Conservation (phyloP, 2,797 vertebrate genomes). For the Oreortyx pictus region DNA sequence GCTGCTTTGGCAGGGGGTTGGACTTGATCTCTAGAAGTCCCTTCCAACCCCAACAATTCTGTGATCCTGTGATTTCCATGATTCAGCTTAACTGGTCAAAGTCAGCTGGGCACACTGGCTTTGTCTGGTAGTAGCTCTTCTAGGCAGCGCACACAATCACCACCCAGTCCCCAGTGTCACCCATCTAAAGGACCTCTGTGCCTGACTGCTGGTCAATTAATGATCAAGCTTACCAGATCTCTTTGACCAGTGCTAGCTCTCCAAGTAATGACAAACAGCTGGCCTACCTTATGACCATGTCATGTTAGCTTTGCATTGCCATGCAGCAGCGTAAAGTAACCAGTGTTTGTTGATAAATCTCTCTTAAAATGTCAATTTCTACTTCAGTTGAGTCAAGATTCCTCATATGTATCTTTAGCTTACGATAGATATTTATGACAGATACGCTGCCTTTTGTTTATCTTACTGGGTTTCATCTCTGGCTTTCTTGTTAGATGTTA, state of each 20-base stretch:
- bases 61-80: not conserved
- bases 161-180: not conserved
- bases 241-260: not conserved
- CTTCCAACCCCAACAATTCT: too few relatives aligned
- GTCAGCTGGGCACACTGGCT: not conserved
- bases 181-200: not conserved
- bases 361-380: not conserved
- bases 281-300: not conserved
- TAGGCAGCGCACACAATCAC: not conserved
- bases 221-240: not conserved
- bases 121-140: constrained; percentile 3
- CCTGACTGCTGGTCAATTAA: not conserved
- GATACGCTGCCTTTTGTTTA: not conserved
- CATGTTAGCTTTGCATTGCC: not conserved
- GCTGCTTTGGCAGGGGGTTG: too few relatives aligned
- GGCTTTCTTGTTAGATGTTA: not conserved
- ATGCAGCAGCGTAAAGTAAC: not conserved
- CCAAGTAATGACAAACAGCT: not conserved
- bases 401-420: not conserved
- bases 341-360: not conserved
- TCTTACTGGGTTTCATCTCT: not conserved
- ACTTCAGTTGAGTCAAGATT: not conserved
- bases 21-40: too few relatives aligned
- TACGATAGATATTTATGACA: not conserved
- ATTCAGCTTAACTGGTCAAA: constrained; percentile 15